These are phyloP conservation scores for Tetramorium parvispinum DNA, from an alignment of 1,140 invertebrate species.

Conservation along the genomic window DNA sequence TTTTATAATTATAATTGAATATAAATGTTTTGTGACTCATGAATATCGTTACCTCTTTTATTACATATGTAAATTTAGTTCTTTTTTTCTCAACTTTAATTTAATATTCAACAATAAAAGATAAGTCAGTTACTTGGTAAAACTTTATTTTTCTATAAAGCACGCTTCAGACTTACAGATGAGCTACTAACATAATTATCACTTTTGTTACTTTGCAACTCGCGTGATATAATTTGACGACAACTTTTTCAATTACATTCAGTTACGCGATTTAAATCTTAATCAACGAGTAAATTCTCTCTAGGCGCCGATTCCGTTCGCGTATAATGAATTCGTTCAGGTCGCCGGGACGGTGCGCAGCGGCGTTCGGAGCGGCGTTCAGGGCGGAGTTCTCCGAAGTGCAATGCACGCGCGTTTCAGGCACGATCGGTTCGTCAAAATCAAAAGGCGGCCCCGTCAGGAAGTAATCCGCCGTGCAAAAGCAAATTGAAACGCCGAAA, in stretches of 20 bases:
- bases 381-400: background rate
- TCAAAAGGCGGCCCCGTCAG: constrained; percentile 49
- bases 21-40: background rate
- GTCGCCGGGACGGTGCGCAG: background rate
- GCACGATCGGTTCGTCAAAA: constrained; percentile 23
- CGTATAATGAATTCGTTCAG: constrained; percentile 22
- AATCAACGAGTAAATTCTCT: constrained; percentile 13
- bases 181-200: constrained; percentile 8
- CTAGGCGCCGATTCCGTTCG: background rate
- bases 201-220: background rate
- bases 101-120: background rate
- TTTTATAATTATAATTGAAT: too few species aligned
- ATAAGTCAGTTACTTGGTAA: background rate
- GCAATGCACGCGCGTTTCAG: background rate
- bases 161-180: background rate
- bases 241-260: constrained; percentile 24
- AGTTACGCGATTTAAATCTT: constrained; percentile 12
- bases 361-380: too few species aligned
- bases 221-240: background rate
- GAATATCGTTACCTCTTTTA: background rate
- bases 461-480: constrained; percentile 64
- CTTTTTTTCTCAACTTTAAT: background rate
- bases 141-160: constrained; percentile 10
- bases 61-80: background rate
- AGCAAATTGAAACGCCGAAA: constrained; percentile 76